phyloP scores from a whole-genome alignment of 2,888 invertebrate species.

The Mythimna lalbum region DNA sequence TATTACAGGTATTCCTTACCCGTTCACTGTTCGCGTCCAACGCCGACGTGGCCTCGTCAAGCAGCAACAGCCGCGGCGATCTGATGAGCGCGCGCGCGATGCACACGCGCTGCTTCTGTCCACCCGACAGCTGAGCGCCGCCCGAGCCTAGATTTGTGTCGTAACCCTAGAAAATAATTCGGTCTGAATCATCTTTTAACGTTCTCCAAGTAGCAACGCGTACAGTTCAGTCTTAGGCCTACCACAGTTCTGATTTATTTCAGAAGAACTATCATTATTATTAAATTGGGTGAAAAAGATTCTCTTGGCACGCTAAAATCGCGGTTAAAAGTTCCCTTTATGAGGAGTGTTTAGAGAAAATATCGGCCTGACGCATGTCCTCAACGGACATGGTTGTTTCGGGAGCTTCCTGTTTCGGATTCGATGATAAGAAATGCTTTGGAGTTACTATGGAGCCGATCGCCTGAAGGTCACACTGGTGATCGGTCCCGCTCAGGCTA shows the following conservation, averaged over 20 bases:
- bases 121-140: slow-evolving; percentile 93
- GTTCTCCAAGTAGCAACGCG: neutral
- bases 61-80: slow-evolving; percentile 92
- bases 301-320: too few species aligned
- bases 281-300: too few species aligned
- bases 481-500: too few species aligned
- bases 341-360: too few species aligned
- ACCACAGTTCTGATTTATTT: slow-evolving; percentile 1
- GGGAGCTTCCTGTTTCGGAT: too few species aligned
- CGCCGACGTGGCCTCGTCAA: slow-evolving; percentile 93
- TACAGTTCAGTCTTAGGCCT: neutral
- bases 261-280: neutral
- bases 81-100: slow-evolving; percentile 93
- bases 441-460: too few species aligned
- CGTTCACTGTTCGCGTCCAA: slow-evolving; percentile 94
- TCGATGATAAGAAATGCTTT: too few species aligned
- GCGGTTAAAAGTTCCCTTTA: too few species aligned
- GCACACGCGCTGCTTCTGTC: slow-evolving; percentile 94
- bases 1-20: slow-evolving; percentile 64
- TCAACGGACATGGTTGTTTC: too few species aligned
- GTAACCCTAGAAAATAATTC: slow-evolving; percentile 88
- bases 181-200: neutral
- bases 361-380: too few species aligned
- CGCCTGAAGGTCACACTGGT: too few species aligned
- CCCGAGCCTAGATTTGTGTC: slow-evolving; percentile 93